A percentile compares a stretch with the other conserved stretches of the same genome.
These are phyloP conservation scores for Drosophila equinoxialis DNA, from an alignment of 1,140 invertebrate genomes.

Conservation along the genomic window DNA sequence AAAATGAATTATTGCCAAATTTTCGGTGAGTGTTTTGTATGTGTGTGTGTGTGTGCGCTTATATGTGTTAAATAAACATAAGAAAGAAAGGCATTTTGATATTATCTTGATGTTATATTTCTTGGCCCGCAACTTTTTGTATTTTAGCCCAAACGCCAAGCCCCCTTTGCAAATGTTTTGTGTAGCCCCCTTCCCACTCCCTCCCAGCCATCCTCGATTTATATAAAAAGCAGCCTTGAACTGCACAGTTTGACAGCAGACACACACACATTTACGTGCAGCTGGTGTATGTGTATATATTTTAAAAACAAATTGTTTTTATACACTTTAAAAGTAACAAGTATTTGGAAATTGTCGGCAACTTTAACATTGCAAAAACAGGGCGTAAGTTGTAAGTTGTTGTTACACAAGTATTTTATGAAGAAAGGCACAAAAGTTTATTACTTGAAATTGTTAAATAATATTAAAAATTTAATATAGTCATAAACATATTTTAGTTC, in stretches of 20 bases:
- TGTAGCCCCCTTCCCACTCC: background rate
- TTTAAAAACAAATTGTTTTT: slow-evolving; percentile 39
- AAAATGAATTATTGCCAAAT: slow-evolving; percentile 72
- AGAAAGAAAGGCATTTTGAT: slow-evolving; percentile 48
- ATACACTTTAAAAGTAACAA: slow-evolving; percentile 24
- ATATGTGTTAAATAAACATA: slow-evolving; percentile 49
- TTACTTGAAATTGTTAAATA: background rate
- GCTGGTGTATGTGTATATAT: slow-evolving; percentile 38
- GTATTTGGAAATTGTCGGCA: slow-evolving; percentile 11
- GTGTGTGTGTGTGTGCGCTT: background rate
- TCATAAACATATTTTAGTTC: no score
- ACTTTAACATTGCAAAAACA: background rate
- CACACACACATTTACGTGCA: slow-evolving; percentile 25
- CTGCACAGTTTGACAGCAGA: slow-evolving; percentile 70
- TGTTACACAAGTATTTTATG: background rate
- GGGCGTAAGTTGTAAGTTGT: background rate
- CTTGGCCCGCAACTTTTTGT: slow-evolving; percentile 33
- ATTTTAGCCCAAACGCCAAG: slow-evolving; percentile 32
- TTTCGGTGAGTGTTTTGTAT: slow-evolving; percentile 1
- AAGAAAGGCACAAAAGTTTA: background rate
- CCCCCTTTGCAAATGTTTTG: slow-evolving; percentile 27
- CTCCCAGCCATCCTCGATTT: no score
- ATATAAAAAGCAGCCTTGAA: slow-evolving; percentile 56
- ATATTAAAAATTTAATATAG: background rate
- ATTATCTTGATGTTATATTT: slow-evolving; percentile 49